These are phyloP conservation scores for Pissodes strobi DNA, from an alignment of 1,140 invertebrate species.

Conservation along the genomic window DNA sequence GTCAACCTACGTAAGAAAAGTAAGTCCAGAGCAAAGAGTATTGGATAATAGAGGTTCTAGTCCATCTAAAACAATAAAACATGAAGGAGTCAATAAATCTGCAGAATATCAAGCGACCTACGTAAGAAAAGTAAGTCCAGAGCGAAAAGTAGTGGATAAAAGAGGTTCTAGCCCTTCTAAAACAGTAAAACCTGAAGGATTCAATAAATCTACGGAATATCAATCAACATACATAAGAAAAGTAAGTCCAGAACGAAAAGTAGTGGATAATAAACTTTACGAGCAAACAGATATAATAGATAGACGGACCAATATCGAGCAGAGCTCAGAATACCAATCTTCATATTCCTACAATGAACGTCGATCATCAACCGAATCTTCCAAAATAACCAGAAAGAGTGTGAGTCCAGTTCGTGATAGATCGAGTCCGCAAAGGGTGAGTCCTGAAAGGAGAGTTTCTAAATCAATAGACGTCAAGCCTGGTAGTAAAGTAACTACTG, in stretches of 20 bases:
- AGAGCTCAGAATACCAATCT: constrained; percentile 36
- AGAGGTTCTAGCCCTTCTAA: neutral
- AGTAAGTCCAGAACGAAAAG: constrained; percentile 22
- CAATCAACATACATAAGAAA: constrained; percentile 21
- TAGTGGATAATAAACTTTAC: neutral
- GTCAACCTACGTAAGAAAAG: constrained; percentile 23
- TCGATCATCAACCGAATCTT: constrained; percentile 35
- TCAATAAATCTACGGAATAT: neutral
- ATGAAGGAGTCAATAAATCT: constrained; percentile 5
- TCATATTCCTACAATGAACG: constrained; percentile 38
- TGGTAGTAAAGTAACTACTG: constrained; percentile 16
- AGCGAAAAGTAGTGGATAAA: constrained; percentile 10
- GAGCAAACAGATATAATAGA: constrained; percentile 16
- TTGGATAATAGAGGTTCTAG: neutral
- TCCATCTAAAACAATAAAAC: constrained; percentile 14
- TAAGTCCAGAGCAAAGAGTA: constrained; percentile 17
- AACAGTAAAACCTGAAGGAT: constrained; percentile 21
- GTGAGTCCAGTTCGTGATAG: constrained; percentile 6
- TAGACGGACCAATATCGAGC: constrained; percentile 13
- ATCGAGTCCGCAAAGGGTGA: constrained; percentile 24
- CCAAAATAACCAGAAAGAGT: constrained; percentile 22
- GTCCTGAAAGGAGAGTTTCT: constrained; percentile 27
- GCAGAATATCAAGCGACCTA: constrained; percentile 4
- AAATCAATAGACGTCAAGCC: constrained; percentile 17
- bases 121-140: constrained; percentile 19